Base-by-base conservation (phyloP, 1,140 invertebrate genomes). In the Aphis gossypii region DNA sequence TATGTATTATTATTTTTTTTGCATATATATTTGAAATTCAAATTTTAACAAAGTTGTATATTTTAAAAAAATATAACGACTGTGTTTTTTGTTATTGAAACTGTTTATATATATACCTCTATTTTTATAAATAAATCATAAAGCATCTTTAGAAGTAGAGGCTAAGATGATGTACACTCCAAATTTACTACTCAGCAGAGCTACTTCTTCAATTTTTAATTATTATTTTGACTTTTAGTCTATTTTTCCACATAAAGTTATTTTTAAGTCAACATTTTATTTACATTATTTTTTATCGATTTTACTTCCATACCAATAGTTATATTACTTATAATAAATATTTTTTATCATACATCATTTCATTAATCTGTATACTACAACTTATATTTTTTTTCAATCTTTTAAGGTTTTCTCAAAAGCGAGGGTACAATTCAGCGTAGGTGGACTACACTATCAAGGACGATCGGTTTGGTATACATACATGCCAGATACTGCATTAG, bases 401-500 rank as follows among this genome's bases (percentile, higher is more conserved):
- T 23, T 9, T 1, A 46, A 97, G 97, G 97, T 97, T 82, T 97
- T 97, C 95, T 96, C 96, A 0, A 96, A 96, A 94, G 97, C 97
- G 0, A 96, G 96, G 94, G 95, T 98, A 20, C 96, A 96, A 95
- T 98, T 98, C 95, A 97, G 97, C 94, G 95, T 96, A 82, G 97
- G 96, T 54, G 97, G 96, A 82, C 95, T 95, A 94, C 97, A 96
- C 94, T 97, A 96, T 95, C 96, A 96, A 90, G 96, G 96, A 2
- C 96, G 96, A 9, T 89, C 94, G 25, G 95, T 97, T 23, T 96
- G 96, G 14, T 97, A 97, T 95, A 96, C 96, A 6, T 98, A 97
- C 95, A 97, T 97, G 95, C 96, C 96, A 7, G 98, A 98, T 95
- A 95, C 95, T 8, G 96, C 96, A 14, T 95, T 97, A 87, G 97